Conservation (phyloP, 2,888 invertebrate species). For the Rambutsinella grinnellia region DNA sequence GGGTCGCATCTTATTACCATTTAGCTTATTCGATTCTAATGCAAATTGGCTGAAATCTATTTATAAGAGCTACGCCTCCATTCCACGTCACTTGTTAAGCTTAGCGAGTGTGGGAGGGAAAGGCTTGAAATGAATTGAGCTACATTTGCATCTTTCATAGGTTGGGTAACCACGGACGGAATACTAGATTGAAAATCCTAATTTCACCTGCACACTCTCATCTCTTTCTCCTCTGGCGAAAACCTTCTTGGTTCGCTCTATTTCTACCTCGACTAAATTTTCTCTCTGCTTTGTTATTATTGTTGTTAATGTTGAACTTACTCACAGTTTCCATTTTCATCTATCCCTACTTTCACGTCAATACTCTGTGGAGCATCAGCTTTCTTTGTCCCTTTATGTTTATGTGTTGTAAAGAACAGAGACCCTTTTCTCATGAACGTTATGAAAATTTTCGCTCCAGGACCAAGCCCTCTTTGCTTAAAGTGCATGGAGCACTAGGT, state of each 20-base stretch:
- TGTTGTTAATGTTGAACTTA: too few species aligned
- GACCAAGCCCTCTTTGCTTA: too few species aligned
- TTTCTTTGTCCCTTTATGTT: too few species aligned
- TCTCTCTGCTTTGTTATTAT: slow-evolving; percentile 2
- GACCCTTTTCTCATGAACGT: too few species aligned
- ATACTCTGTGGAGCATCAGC: too few species aligned
- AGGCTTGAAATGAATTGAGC: not conserved
- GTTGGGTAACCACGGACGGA: slow-evolving; percentile 30
- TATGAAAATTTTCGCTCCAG: too few species aligned
- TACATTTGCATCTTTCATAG: slow-evolving; percentile 38
- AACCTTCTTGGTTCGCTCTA: not conserved
- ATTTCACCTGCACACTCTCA: too few species aligned
- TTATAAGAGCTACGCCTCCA: not conserved
- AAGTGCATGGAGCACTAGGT: too few species aligned
- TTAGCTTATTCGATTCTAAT: slow-evolving; percentile 19
- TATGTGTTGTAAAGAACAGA: too few species aligned
- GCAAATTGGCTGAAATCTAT: slow-evolving; percentile 27
- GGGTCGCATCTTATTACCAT: not conserved
- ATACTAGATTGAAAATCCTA: slow-evolving; percentile 36
- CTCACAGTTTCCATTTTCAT: too few species aligned
- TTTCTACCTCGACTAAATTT: not conserved
- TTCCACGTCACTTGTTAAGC: not conserved
- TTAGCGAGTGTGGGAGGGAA: not conserved
- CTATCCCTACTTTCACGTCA: too few species aligned
- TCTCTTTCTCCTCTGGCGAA: slow-evolving; percentile 25